Conservation (phyloP, 2,888 invertebrate species). For the Clanis bilineata region DNA sequence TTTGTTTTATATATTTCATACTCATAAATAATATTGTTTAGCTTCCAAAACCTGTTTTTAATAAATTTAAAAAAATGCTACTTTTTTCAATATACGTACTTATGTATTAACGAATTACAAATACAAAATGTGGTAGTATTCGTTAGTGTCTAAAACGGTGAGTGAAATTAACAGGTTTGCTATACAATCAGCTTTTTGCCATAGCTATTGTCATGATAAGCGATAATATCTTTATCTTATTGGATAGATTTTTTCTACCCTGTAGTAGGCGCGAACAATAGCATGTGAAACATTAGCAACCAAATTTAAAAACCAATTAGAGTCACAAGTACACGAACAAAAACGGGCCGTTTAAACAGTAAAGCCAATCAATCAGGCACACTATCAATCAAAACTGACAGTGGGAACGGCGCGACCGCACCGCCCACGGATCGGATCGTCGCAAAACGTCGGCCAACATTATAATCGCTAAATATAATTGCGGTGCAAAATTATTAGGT, state of each 20-base stretch:
- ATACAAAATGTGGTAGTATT: background rate
- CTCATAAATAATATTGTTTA: too few relatives aligned
- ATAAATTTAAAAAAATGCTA: too few relatives aligned
- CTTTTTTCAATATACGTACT: too few relatives aligned
- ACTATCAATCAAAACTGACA: conserved; percentile 30
- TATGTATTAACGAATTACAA: too few relatives aligned
- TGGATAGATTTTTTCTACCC: background rate
- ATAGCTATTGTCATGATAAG: background rate
- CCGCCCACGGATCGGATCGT: conserved; percentile 22
- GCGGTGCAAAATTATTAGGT: conserved; percentile 73
- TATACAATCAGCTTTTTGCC: background rate
- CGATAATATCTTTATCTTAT: background rate
- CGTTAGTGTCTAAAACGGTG: background rate
- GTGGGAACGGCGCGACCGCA: conserved; percentile 18
- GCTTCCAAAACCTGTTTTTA: too few relatives aligned
- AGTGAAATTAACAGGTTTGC: background rate
- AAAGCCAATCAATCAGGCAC: conserved; percentile 29
- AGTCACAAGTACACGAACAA: conserved; percentile 18
- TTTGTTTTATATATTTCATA: too few relatives aligned
- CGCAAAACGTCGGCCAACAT: conserved; percentile 23
- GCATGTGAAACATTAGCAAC: conserved; percentile 4
- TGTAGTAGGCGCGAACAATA: conserved; percentile 6
- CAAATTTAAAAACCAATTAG: conserved; percentile 15
- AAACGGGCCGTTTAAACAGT: conserved; percentile 26
- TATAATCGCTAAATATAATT: conserved; percentile 58